phyloP scores from a whole-genome alignment of 2,113 vertebrate species.

The Scatophagus argus region DNA sequence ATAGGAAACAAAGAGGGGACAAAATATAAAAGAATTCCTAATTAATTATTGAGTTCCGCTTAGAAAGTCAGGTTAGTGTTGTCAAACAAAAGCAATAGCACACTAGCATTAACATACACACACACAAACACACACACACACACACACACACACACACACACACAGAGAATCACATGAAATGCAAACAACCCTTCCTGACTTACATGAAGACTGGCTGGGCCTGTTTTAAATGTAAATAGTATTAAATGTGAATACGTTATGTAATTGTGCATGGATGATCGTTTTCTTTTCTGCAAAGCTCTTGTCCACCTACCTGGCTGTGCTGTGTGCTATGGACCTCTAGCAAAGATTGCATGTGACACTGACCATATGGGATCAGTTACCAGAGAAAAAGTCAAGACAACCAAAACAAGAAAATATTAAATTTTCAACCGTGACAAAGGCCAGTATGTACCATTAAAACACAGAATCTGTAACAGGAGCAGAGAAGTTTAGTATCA shows the following conservation, averaged over 20 bases:
- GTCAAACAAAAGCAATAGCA: conserved; percentile 55
- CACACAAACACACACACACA: not conserved
- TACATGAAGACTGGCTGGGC: conserved; percentile 41
- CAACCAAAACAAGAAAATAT: conserved; percentile 63
- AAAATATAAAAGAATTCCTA: conserved; percentile 83
- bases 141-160: conserved; percentile 14
- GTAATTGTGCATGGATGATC: conserved; percentile 3
- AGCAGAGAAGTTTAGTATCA: conserved; percentile 44
- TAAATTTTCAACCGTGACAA: conserved; percentile 57
- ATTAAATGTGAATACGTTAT: conserved; percentile 51
- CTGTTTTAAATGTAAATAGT: conserved; percentile 57
- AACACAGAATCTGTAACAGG: conserved; percentile 54
- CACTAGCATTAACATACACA: conserved; percentile 35
- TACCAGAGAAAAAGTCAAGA: conserved; percentile 56
- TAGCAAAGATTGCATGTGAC: conserved; percentile 70
- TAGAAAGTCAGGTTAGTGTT: conserved; percentile 77
- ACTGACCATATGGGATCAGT: conserved; percentile 74
- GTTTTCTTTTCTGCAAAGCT: conserved; percentile 36
- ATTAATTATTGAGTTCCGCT: conserved; percentile 79
- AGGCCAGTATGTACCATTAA: conserved; percentile 58
- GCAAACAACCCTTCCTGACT: conserved; percentile 52
- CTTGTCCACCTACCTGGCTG: conserved; percentile 42
- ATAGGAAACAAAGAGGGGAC: conserved; percentile 81
- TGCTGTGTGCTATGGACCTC: conserved; percentile 43
- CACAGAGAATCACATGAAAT: conserved; percentile 49